phyloP scores from a whole-genome alignment of 2,888 invertebrate species.

The Lordiphosa andalusiaca region DNA sequence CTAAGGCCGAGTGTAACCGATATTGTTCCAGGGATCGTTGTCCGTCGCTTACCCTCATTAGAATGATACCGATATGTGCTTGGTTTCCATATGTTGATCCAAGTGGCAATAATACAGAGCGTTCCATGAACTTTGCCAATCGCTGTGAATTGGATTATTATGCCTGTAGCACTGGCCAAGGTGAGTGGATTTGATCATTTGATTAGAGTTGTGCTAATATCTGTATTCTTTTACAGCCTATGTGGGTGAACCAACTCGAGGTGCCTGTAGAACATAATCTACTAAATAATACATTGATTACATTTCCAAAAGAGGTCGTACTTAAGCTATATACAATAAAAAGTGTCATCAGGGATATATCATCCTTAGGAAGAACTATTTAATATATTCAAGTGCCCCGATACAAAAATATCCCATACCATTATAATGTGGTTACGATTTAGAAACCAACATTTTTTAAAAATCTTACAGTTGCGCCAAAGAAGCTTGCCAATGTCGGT shows the following conservation, averaged over 20 bases:
- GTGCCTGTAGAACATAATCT: slow-evolving; percentile 6
- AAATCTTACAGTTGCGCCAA: no score
- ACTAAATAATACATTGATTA: no score
- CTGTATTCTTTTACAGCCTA: slow-evolving; percentile 25
- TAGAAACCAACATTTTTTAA: no score
- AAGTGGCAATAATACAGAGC: slow-evolving; percentile 9
- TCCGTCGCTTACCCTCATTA: background rate
- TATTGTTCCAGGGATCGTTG: slow-evolving; percentile 5
- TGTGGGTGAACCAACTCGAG: background rate
- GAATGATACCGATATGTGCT: slow-evolving; percentile 15
- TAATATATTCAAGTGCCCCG: no score
- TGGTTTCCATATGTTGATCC: slow-evolving; percentile 11
- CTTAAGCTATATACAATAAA: no score
- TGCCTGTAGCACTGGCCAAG: slow-evolving; percentile 13
- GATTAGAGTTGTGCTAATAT: background rate
- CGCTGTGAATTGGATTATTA: slow-evolving; percentile 11
- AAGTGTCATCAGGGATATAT: no score
- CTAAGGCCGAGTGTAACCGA: slow-evolving; percentile 5
- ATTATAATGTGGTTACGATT: no score
- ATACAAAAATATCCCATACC: no score
- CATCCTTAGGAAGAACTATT: no score
- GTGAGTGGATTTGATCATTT: background rate
- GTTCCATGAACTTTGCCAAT: slow-evolving; percentile 1
- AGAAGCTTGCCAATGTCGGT: no score
- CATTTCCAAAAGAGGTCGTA: no score